These are phyloP conservation scores for Chesias legatella DNA, from an alignment of 2,888 invertebrate species.

Conservation along the genomic window DNA sequence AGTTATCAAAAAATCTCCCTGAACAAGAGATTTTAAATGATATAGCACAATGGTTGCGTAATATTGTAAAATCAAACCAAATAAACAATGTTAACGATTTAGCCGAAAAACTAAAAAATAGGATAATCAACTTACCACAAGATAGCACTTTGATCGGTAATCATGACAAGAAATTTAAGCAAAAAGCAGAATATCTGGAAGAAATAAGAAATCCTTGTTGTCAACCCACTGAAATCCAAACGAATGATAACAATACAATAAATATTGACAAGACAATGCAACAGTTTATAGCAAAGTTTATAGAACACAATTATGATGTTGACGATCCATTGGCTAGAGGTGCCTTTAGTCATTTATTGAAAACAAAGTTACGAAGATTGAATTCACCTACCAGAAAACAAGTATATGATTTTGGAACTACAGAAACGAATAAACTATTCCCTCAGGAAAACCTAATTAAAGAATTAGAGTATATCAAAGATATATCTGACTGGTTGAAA, in stretches of 20 bases:
- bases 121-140: constrained; percentile 39
- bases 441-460: constrained; percentile 33
- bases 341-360: constrained; percentile 44
- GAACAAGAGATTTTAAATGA: constrained; percentile 36
- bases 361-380: constrained; percentile 44
- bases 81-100: constrained; percentile 34
- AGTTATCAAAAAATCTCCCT: constrained; percentile 31
- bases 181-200: constrained; percentile 19
- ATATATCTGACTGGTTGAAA: constrained; percentile 58
- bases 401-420: constrained; percentile 34
- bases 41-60: constrained; percentile 39
- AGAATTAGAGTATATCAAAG: constrained; percentile 51
- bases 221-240: constrained; percentile 4
- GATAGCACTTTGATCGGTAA: constrained; percentile 33
- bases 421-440: constrained; percentile 26
- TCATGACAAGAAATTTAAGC: constrained; percentile 24
- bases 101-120: constrained; percentile 36
- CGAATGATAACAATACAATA: constrained; percentile 7
- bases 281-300: constrained; percentile 46
- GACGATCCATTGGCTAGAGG: constrained; percentile 43
- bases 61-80: constrained; percentile 35
- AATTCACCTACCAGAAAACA: constrained; percentile 37
- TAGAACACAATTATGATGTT: constrained; percentile 45
- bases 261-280: constrained; percentile 43
- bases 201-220: constrained; percentile 2